A percentile compares a stretch with the other conserved stretches of the same genome.
Evolutionary conservation across 2,797 vertebrate species (phyloP).

Genomic region (Todus mexicanus): DNA sequence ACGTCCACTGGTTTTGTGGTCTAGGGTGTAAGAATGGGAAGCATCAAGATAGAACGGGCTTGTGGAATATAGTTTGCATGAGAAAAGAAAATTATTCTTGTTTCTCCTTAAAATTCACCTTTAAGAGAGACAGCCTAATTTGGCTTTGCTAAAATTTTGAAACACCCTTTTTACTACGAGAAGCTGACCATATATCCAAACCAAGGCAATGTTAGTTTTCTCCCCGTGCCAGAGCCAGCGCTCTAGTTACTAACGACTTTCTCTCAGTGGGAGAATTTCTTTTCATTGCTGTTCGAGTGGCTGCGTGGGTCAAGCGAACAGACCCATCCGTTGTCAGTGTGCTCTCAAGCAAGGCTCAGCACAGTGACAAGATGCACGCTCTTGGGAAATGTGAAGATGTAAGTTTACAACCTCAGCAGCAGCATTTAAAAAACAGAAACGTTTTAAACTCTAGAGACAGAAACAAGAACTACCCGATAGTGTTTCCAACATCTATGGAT

Average conservation of each 20-base stretch:
- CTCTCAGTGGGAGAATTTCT: background rate
- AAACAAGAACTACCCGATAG: background rate
- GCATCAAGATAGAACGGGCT: background rate
- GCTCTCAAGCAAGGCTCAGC: background rate
- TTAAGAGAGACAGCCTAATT: background rate
- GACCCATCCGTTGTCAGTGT: background rate
- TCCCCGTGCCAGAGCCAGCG: background rate
- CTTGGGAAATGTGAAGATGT: background rate
- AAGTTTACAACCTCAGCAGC: background rate
- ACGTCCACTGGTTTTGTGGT: background rate
- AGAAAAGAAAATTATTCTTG: background rate
- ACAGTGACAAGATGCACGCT: background rate
- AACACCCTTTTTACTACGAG: background rate
- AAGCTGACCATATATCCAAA: background rate
- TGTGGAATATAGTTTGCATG: background rate
- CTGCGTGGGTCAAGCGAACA: background rate
- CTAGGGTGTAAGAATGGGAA: background rate
- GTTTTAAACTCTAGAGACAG: background rate
- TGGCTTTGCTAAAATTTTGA: background rate
- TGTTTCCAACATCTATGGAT: background rate
- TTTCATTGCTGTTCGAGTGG: background rate
- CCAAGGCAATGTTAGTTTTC: rapidly evolving
- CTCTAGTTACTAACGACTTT: background rate
- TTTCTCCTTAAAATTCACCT: background rate
- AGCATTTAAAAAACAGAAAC: background rate